phyloP scores from a whole-genome alignment of 2,113 vertebrate species.

The Mugil cephalus region DNA sequence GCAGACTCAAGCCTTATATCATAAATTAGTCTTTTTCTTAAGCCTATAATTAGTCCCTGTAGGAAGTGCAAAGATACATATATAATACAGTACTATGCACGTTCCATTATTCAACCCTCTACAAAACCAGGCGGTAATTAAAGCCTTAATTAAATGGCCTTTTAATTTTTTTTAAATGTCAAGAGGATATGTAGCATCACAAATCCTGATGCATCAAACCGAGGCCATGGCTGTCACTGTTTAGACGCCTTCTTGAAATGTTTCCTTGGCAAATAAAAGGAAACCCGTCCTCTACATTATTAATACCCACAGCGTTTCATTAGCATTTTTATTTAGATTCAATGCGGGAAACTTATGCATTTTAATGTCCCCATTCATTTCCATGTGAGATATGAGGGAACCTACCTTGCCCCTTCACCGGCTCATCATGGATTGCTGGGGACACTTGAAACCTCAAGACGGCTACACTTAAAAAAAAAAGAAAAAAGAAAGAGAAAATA shows the following conservation, averaged over 20 bases:
- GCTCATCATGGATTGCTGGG: slow-evolving; percentile 19
- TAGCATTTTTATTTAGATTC: slow-evolving; percentile 78
- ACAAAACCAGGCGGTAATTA: slow-evolving; percentile 62
- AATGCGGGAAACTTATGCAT: slow-evolving; percentile 73
- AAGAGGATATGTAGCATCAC: slow-evolving; percentile 40
- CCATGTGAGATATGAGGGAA: slow-evolving; percentile 48
- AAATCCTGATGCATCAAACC: slow-evolving; percentile 57
- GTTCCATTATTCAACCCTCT: slow-evolving; percentile 49
- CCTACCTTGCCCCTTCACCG: slow-evolving; percentile 27
- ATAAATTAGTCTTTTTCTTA: slow-evolving; percentile 51
- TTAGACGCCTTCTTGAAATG: slow-evolving; percentile 51
- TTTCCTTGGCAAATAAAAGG: slow-evolving; percentile 69
- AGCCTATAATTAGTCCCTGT: slow-evolving; percentile 61
- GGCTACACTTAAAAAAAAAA: not conserved
- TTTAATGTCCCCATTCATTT: slow-evolving; percentile 71
- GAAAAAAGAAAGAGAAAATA: no score
- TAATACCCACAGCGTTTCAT: slow-evolving; percentile 69
- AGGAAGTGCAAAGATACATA: slow-evolving; percentile 52
- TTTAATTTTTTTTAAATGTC: slow-evolving; percentile 60
- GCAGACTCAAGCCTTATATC: slow-evolving; percentile 53
- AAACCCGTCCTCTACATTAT: slow-evolving; percentile 57
- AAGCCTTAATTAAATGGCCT: slow-evolving; percentile 47
- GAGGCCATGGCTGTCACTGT: slow-evolving; percentile 31
- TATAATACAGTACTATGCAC: slow-evolving; percentile 41
- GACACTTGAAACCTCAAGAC: slow-evolving; percentile 23